Percentiles rank a stretch among this genome's conserved stretches.
phyloP scores from a whole-genome alignment of 1,140 invertebrate species.

The Rhynchophorus ferrugineus region DNA sequence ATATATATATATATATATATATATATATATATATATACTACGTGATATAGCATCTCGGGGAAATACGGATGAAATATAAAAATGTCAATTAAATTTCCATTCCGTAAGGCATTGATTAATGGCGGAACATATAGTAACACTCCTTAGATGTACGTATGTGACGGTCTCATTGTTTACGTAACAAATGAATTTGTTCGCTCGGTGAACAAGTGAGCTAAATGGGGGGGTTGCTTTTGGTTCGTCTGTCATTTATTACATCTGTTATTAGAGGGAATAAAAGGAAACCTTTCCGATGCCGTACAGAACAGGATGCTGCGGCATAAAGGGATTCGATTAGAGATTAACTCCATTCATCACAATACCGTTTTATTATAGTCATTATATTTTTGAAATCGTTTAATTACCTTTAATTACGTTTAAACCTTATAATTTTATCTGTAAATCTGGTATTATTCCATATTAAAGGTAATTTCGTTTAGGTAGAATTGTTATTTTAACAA shows the following conservation, averaged over 20 bases:
- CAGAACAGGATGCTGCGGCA: not conserved
- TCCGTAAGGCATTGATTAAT: not conserved
- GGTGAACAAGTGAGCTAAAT: not conserved
- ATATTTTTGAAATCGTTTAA: too few species aligned
- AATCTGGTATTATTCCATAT: too few species aligned
- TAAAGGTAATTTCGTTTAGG: too few species aligned
- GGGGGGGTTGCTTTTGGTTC: not conserved
- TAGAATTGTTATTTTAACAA: too few species aligned
- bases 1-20: too few species aligned
- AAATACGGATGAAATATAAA: not conserved
- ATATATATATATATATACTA: too few species aligned
- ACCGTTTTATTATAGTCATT: too few species aligned
- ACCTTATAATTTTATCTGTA: too few species aligned
- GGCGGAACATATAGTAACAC: not conserved
- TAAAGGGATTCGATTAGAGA: not conserved
- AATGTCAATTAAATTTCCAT: not conserved
- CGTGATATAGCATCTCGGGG: too few species aligned
- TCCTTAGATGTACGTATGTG: not conserved
- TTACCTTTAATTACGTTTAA: too few species aligned
- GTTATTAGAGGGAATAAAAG: not conserved
- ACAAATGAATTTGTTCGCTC: not conserved
- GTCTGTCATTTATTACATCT: not conserved
- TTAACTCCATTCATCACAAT: not conserved
- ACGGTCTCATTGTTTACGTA: not conserved
- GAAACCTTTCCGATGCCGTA: not conserved